Evolutionary conservation across 2,797 vertebrate species (phyloP).

Genomic region (Parauchenoglanis ngamensis): DNA sequence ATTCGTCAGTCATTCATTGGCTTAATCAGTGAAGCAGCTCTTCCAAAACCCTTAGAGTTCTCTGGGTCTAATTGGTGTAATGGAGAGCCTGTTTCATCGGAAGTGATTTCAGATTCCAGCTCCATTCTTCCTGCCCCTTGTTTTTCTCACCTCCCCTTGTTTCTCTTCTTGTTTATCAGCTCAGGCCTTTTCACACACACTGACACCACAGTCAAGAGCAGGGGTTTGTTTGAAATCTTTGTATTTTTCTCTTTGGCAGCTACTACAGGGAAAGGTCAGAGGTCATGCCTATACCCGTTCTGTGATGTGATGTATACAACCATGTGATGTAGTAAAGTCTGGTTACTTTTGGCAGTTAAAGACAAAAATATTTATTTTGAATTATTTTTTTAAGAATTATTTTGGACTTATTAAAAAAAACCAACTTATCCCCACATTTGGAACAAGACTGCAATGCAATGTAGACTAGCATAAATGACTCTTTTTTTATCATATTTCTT

Average conservation of each 20-base stretch:
- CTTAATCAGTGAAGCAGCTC: slow-evolving; percentile 51
- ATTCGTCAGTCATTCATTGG: slow-evolving; percentile 51
- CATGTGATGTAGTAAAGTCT: too few relatives aligned
- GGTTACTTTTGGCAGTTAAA: background rate
- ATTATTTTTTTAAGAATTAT: too few relatives aligned
- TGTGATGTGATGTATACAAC: background rate
- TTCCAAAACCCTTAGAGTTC: background rate
- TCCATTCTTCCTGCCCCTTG: background rate
- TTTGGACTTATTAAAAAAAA: too few relatives aligned
- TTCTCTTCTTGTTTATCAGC: slow-evolving; percentile 33
- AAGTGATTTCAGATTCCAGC: slow-evolving; percentile 44
- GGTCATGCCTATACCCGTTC: too few relatives aligned
- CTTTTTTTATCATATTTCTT: background rate
- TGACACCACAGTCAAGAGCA: background rate
- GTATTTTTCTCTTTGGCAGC: background rate
- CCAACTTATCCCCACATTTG: background rate
- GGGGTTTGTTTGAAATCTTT: background rate
- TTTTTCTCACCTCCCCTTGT: slow-evolving; percentile 2
- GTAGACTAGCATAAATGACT: background rate
- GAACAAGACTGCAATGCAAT: background rate
- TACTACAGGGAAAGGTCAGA: background rate
- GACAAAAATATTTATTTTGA: background rate
- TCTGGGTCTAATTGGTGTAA: slow-evolving; percentile 50
- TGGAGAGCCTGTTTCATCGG: slow-evolving; percentile 49
- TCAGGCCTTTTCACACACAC: background rate